Evolutionary conservation across 1,140 invertebrate genomes (phyloP), one percentile per base, ranked within the genome.

Genomic region (Panagrolaimus sp.): DNA sequence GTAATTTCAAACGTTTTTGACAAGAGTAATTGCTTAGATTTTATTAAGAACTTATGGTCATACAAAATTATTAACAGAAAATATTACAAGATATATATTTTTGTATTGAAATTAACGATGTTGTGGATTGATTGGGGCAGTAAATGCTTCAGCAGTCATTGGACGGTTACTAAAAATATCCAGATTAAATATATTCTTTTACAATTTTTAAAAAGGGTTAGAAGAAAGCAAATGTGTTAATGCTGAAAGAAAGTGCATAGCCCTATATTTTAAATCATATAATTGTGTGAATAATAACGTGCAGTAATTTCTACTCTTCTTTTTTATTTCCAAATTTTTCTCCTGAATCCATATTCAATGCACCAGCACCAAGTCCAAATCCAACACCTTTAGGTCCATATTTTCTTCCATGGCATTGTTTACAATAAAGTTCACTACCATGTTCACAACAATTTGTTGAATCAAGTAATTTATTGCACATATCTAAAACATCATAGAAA

Each of bases 291-390:
- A 57, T n/a, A n/a, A n/a, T n/a, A 57, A 11, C 11, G 51, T 57
- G 51, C 51, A 57, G 51, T 57, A 57, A 20, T 16, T 57, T 57
- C 13, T 25, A 57, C 27, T 25, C 62, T 63, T 31, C n/a, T 42
- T 31, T 63, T 11, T 43, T 67, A 9, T 84, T 84, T 47, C 78
- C 82, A 78, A 93, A 87, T 83, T 93, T 91, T 70, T 90, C 88
- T 76, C 91, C 91, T 81, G 88, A 87, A 87, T 95, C 94, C 91
- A 93, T 97, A 85, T 90, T 93, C 74, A 97, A 88, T 83, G 91
- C 91, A 71, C 93, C 94, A 82, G 94, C 93, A 79, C 95, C 95
- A 84, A 92, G 91, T 73, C 93, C 94, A 85, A 96, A 98, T 76
- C 77, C 94, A 72, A 92, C 91, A 68, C 93, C 93, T 83, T 92